These are phyloP conservation scores for Myripristis murdjan DNA, from an alignment of 2,797 vertebrate species.

Conservation along the genomic window DNA sequence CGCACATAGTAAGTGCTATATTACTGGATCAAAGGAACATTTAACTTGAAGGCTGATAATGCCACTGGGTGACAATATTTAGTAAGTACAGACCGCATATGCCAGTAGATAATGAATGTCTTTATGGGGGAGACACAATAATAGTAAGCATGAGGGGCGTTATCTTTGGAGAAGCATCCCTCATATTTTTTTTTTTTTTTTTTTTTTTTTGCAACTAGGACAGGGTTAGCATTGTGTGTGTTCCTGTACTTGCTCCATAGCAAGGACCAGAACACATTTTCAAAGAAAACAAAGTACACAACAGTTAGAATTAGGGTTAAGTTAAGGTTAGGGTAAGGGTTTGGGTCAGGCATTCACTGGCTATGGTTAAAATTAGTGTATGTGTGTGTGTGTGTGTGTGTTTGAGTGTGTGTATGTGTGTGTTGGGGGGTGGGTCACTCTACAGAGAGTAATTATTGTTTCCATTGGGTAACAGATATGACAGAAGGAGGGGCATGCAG, in stretches of 20 bases:
- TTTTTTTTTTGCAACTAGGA: too few species aligned
- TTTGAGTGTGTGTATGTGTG: too few species aligned
- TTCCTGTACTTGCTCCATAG: too few species aligned
- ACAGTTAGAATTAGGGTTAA: too few species aligned
- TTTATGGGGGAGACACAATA: constrained; percentile 1
- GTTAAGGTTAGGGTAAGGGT: too few species aligned
- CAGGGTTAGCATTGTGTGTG: neutral
- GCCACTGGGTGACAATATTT: constrained; percentile 10
- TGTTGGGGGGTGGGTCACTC: constrained; percentile 10
- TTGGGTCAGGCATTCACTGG: too few species aligned
- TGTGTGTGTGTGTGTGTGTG: too few species aligned
- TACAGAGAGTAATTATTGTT: constrained; percentile 23
- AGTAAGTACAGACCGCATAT: neutral
- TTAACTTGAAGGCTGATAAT: constrained; percentile 37
- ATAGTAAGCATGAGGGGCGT: neutral
- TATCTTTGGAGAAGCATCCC: constrained; percentile 20
- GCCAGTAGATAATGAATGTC: neutral
- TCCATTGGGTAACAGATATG: constrained; percentile 38
- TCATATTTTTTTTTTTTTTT: too few species aligned
- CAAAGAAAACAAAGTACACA: too few species aligned
- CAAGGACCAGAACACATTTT: too few species aligned
- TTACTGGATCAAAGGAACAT: constrained; percentile 51
- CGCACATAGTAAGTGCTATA: constrained; percentile 27
- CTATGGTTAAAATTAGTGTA: too few species aligned
- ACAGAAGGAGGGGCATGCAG: constrained; percentile 27